phyloP scores from a whole-genome alignment of 2,888 invertebrate genomes.

The Hybos culiciformis region DNA sequence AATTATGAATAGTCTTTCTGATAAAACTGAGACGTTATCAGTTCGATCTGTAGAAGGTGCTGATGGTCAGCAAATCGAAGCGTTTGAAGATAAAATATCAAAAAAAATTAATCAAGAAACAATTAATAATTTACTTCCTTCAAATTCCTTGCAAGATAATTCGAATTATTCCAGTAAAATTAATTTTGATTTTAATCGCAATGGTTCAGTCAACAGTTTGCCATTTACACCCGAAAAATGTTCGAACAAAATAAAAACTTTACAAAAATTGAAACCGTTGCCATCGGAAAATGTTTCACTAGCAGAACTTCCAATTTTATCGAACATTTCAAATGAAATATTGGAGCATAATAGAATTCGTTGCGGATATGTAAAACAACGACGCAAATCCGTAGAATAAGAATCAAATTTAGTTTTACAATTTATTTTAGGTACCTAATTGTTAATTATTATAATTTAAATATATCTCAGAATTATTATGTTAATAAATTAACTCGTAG shows the following conservation, averaged over 20 bases:
- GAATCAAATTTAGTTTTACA: background rate
- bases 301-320: constrained; percentile 32
- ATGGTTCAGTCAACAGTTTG: constrained; percentile 21
- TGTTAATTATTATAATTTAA: background rate
- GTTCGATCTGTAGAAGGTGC: constrained; percentile 60
- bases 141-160: constrained; percentile 4
- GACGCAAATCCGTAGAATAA: constrained; percentile 18
- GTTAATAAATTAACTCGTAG: background rate
- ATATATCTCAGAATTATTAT: background rate
- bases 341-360: constrained; percentile 24
- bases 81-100: constrained; percentile 55
- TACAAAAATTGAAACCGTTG: constrained; percentile 31
- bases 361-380: constrained; percentile 14
- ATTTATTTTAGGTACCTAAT: no score
- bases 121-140: no score
- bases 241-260: constrained; percentile 26
- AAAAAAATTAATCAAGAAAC: no score
- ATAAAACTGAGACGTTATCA: constrained; percentile 42
- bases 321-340: constrained; percentile 29
- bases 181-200: constrained; percentile 15
- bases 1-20: constrained; percentile 20
- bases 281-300: constrained; percentile 35
- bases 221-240: constrained; percentile 31
- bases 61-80: constrained; percentile 57
- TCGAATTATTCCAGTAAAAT: constrained; percentile 16